Evolutionary conservation across 2,113 vertebrate genomes (phyloP).

Genomic region (Colinus virginianus): DNA sequence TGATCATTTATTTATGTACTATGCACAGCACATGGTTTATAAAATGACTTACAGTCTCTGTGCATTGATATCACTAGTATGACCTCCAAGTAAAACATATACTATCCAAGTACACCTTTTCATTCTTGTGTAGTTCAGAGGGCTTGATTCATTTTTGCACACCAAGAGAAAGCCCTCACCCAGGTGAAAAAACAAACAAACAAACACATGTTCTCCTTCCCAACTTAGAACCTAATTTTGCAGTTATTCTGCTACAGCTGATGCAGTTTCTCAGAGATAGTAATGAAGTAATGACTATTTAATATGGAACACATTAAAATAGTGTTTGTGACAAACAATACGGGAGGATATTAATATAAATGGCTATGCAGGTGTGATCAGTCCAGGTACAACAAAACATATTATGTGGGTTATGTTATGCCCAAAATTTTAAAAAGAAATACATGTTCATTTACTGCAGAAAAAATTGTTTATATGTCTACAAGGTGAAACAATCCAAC

Average conservation of each 20-base stretch:
- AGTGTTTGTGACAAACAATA: neutral
- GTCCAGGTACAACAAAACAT: neutral
- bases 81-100: neutral
- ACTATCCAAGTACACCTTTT: neutral
- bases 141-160: neutral
- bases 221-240: neutral
- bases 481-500: neutral
- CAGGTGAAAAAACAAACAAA: neutral
- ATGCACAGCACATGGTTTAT: neutral
- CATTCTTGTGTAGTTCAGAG: neutral
- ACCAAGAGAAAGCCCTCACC: neutral
- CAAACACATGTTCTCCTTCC: neutral
- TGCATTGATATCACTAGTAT: neutral
- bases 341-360: neutral
- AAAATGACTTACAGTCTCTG: neutral
- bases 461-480: neutral
- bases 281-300: neutral
- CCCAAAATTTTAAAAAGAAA: neutral
- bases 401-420: neutral
- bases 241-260: neutral
- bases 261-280: neutral
- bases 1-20: neutral
- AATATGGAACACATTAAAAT: neutral
- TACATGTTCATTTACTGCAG: neutral
- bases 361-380: neutral